These are phyloP conservation scores for Mastomys natalensis DNA, from an alignment of 2,113 vertebrate genomes.

Conservation along the genomic window DNA sequence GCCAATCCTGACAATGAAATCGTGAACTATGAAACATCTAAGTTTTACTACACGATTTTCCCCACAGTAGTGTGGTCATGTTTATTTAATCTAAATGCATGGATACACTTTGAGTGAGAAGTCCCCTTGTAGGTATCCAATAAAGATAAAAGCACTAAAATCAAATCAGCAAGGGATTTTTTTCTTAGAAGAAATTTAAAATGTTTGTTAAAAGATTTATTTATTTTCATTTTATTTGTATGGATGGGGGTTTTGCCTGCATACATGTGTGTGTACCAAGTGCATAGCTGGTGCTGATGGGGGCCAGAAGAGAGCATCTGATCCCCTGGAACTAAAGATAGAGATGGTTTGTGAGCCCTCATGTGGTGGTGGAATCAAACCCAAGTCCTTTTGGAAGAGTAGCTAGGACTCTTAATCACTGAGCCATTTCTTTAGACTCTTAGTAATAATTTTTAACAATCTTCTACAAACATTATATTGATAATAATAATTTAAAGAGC, in stretches of 20 bases:
- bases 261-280: background rate
- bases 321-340: background rate
- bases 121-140: background rate
- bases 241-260: background rate
- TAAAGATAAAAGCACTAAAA: slow-evolving; percentile 59
- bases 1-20: slow-evolving; percentile 45
- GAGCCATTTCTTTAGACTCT: background rate
- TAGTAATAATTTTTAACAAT: slow-evolving; percentile 28
- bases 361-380: background rate
- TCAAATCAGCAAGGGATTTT: slow-evolving; percentile 17
- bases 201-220: background rate
- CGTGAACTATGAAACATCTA: slow-evolving; percentile 34
- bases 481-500: slow-evolving; percentile 59
- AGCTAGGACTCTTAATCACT: background rate
- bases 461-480: slow-evolving; percentile 46
- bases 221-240: background rate
- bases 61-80: too few species aligned
- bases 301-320: background rate
- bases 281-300: background rate
- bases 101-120: background rate
- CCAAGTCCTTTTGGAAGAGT: background rate
- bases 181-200: slow-evolving; percentile 35
- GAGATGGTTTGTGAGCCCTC: background rate
- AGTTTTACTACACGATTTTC: slow-evolving; percentile 3
- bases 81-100: background rate